Evolutionary conservation across 2,888 invertebrate species (phyloP).

Genomic region (Ennomos quercinarius): DNA sequence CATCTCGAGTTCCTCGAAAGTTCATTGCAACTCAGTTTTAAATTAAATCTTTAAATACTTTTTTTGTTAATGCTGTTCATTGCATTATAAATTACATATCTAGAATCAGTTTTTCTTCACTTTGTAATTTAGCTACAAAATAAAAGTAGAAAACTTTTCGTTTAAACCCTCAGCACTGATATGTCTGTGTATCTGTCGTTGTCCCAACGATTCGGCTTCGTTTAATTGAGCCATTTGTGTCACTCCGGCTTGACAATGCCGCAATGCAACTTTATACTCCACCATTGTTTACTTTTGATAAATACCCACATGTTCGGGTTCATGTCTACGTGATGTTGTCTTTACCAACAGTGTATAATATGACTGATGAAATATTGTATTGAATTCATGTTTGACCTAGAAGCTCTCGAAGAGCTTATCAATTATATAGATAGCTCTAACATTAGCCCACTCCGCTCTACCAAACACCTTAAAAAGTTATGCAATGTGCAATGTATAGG

Average conservation of each 20-base stretch:
- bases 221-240: constrained; percentile 82
- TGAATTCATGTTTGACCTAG: too few species aligned
- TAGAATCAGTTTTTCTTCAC: too few species aligned
- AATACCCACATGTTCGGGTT: constrained; percentile 22
- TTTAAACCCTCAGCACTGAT: constrained; percentile 13
- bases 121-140: too few species aligned
- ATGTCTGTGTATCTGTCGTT: constrained; percentile 48
- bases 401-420: too few species aligned
- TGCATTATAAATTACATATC: too few species aligned
- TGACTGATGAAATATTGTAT: too few species aligned
- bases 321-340: background rate
- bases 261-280: constrained; percentile 62
- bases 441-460: too few species aligned
- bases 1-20: too few species aligned
- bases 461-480: too few species aligned
- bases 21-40: background rate
- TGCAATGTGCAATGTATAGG: too few species aligned
- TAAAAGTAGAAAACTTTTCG: background rate
- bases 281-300: constrained; percentile 53
- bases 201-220: constrained; percentile 54
- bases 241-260: constrained; percentile 65
- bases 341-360: background rate
- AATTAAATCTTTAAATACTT: background rate
- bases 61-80: too few species aligned
- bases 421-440: too few species aligned